Conservation (phyloP, 1,140 invertebrate genomes). For the Aphidius gifuensis region DNA sequence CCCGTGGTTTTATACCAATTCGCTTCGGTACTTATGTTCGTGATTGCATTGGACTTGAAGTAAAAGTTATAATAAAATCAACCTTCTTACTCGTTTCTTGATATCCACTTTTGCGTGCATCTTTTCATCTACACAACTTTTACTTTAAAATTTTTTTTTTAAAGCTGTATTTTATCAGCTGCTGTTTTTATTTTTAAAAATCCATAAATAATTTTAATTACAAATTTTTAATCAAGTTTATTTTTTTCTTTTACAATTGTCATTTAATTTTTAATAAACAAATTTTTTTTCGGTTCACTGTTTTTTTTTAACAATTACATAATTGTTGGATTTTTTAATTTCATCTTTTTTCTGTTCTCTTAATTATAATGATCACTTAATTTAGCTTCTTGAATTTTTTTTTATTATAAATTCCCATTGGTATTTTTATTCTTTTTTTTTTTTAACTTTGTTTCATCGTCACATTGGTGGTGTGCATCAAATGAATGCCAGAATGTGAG, state of each 20-base stretch:
- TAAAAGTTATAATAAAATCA: slow-evolving; percentile 42
- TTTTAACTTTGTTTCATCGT: neutral
- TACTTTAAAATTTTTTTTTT: slow-evolving; percentile 3
- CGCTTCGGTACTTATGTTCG: slow-evolving; percentile 34
- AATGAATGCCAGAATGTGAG: slow-evolving; percentile 13
- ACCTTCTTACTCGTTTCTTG: slow-evolving; percentile 35
- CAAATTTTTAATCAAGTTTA: neutral
- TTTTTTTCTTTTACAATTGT: too few relatives aligned
- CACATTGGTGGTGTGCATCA: neutral
- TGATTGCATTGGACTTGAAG: slow-evolving; percentile 43
- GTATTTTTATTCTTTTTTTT: neutral
- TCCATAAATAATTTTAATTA: neutral
- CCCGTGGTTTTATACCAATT: slow-evolving; percentile 12
- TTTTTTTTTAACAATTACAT: neutral
- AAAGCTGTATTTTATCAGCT: too few relatives aligned
- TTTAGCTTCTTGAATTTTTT: neutral
- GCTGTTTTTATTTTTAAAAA: neutral
- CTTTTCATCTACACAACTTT: neutral
- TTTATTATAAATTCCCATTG: neutral
- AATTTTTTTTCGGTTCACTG: neutral
- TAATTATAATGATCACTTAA: slow-evolving; percentile 22
- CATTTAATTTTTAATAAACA: neutral
- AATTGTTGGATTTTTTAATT: neutral
- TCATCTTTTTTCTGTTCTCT: slow-evolving; percentile 1
- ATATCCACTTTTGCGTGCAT: neutral